These are phyloP conservation scores for Entomyzon cyanotis DNA, from an alignment of 2,113 vertebrate genomes.

Conservation along the genomic window DNA sequence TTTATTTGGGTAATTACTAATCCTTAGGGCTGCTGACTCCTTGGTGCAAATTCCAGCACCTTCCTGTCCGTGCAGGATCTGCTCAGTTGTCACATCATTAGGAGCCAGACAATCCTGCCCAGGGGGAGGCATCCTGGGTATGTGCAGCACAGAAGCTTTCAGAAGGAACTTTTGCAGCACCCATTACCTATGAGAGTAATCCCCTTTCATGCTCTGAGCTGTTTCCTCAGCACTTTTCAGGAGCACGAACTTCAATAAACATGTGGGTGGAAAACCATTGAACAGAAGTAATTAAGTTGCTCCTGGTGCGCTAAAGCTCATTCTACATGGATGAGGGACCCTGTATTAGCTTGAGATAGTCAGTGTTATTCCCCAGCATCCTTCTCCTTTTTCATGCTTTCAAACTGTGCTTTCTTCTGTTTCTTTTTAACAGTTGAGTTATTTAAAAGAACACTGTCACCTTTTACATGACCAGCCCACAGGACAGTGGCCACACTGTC, in stretches of 20 bases:
- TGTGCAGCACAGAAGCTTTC: not conserved
- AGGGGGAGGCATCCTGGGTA: not conserved
- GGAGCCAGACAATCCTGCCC: not conserved
- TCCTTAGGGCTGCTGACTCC: not conserved
- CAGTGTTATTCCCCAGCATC: not conserved
- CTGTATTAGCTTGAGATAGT: not conserved
- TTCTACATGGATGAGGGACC: not conserved
- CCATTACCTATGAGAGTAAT: not conserved
- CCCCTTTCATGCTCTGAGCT: not conserved
- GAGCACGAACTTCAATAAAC: not conserved
- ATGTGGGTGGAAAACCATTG: not conserved
- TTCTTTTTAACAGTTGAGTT: not conserved
- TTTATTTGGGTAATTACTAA: not conserved
- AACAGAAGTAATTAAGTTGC: conserved; percentile 12
- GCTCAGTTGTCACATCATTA: not conserved
- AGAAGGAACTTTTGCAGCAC: not conserved
- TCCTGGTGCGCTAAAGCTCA: not conserved
- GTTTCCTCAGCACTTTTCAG: not conserved
- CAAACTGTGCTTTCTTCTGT: not conserved
- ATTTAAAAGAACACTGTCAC: not conserved
- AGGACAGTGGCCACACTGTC: not conserved
- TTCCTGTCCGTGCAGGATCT: not conserved
- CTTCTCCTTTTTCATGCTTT: not conserved
- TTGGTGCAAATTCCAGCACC: not conserved
- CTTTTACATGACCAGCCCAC: not conserved